These are phyloP conservation scores for Solen grandis DNA, from an alignment of 1,140 invertebrate species.

Conservation along the genomic window DNA sequence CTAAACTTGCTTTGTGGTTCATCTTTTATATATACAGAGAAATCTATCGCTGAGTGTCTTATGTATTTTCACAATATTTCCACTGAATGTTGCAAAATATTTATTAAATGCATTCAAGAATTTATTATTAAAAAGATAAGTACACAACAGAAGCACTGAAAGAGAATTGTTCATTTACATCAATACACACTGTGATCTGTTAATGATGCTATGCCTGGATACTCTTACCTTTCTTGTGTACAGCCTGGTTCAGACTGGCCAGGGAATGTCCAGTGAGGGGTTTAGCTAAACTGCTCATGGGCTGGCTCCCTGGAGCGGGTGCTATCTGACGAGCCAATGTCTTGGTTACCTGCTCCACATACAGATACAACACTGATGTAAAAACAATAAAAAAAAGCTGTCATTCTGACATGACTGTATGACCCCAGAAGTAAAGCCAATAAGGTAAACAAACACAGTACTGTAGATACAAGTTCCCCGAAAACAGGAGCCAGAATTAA, in stretches of 20 bases:
- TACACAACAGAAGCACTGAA: not conserved
- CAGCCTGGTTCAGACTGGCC: constrained; percentile 9
- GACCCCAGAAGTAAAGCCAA: not conserved
- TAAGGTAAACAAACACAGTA: too few relatives aligned
- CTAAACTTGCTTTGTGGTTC: too few relatives aligned
- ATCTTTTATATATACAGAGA: too few relatives aligned
- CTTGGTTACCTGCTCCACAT: constrained; percentile 23
- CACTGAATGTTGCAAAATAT: not conserved
- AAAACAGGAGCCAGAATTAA: too few relatives aligned
- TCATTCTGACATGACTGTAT: not conserved
- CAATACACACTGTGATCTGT: not conserved
- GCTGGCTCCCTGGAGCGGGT: not conserved
- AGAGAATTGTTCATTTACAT: not conserved
- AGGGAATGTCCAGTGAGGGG: constrained; percentile 16
- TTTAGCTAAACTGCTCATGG: not conserved
- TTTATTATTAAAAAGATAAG: not conserved
- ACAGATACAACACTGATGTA: not conserved
- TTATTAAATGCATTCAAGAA: not conserved
- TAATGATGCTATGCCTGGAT: not conserved
- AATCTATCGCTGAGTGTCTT: too few relatives aligned
- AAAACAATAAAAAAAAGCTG: not conserved
- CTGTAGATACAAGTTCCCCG: too few relatives aligned
- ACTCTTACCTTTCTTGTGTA: constrained; percentile 17
- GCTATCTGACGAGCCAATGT: constrained; percentile 38
- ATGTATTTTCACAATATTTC: not conserved